Evolutionary conservation across 2,888 invertebrate genomes (phyloP).

Genomic region (Cylloceria caligata): DNA sequence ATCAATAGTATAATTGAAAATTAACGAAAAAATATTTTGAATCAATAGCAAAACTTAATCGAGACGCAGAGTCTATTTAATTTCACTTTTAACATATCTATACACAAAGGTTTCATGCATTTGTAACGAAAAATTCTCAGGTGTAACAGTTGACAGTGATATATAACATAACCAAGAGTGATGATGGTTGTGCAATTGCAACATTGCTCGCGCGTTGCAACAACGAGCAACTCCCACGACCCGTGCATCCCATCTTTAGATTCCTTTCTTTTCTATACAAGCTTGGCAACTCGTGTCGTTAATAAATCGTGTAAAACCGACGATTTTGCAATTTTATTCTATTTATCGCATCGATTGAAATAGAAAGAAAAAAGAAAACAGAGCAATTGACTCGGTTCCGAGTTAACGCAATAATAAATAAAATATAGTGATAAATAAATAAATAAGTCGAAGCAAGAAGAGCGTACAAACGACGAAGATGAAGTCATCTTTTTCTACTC

Average conservation of each 20-base stretch:
- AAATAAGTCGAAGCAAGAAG: constrained; percentile 15
- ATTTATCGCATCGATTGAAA: background rate
- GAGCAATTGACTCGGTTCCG: background rate
- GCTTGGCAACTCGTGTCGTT: constrained; percentile 73
- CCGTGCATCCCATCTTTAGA: constrained; percentile 36
- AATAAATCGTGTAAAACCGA: constrained; percentile 78
- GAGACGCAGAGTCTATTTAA: background rate
- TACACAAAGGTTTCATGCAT: background rate
- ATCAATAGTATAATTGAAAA: background rate
- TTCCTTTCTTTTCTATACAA: constrained; percentile 47
- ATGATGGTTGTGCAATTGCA: constrained; percentile 61
- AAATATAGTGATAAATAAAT: background rate
- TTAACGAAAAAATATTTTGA: background rate
- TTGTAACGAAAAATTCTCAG: no score
- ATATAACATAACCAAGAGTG: constrained; percentile 25
- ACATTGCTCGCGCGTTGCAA: constrained; percentile 51
- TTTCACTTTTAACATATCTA: background rate
- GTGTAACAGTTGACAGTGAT: background rate
- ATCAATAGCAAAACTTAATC: background rate
- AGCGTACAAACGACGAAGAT: constrained; percentile 9
- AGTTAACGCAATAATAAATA: background rate
- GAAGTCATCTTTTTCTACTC: background rate
- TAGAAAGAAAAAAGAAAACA: constrained; percentile 4
- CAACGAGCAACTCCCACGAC: constrained; percentile 68
- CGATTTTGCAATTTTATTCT: constrained; percentile 70